Percentiles rank a stretch among this genome's conserved stretches.
phyloP scores from a whole-genome alignment of 2,888 invertebrate genomes.

The Adela reaumurella region DNA sequence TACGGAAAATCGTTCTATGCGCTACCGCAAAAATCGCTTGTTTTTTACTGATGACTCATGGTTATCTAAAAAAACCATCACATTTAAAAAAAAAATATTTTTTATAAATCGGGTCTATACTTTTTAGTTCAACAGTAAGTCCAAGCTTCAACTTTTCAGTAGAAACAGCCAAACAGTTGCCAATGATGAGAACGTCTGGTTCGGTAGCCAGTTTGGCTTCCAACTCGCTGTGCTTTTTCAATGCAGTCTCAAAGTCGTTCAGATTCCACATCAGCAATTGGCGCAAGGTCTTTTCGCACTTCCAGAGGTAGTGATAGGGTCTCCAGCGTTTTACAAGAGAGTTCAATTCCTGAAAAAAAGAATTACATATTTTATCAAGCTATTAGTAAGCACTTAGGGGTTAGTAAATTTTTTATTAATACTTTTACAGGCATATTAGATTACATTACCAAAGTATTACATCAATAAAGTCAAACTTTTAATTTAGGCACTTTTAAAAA shows the following conservation, averaged over 20 bases:
- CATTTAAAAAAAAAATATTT: too few relatives aligned
- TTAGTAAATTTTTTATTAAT: too few relatives aligned
- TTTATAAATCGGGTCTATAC: slow-evolving; percentile 30
- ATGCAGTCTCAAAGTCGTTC: slow-evolving; percentile 69
- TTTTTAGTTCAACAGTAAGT: slow-evolving; percentile 77
- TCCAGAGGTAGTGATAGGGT: slow-evolving; percentile 85
- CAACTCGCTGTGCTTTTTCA: slow-evolving; percentile 74
- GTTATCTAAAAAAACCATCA: too few relatives aligned
- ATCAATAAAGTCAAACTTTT: too few relatives aligned
- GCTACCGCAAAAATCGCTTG: too few relatives aligned
- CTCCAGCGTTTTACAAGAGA: slow-evolving; percentile 82
- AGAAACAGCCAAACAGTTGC: slow-evolving; percentile 71
- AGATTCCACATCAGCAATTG: slow-evolving; percentile 72
- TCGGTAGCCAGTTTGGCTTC: slow-evolving; percentile 70
- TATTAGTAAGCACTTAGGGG: too few relatives aligned
- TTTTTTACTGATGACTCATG: too few relatives aligned
- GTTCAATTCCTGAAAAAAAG: slow-evolving; percentile 71
- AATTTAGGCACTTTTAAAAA: too few relatives aligned
- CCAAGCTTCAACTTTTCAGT: slow-evolving; percentile 84
- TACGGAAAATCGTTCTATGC: too few relatives aligned
- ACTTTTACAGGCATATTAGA: too few relatives aligned
- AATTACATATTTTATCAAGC: too few relatives aligned
- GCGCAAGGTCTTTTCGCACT: slow-evolving; percentile 75
- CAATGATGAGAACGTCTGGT: slow-evolving; percentile 69
- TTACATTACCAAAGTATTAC: too few relatives aligned